These are phyloP conservation scores for Xyliphius kryptos DNA, from an alignment of 2,113 vertebrate species.

Conservation along the genomic window DNA sequence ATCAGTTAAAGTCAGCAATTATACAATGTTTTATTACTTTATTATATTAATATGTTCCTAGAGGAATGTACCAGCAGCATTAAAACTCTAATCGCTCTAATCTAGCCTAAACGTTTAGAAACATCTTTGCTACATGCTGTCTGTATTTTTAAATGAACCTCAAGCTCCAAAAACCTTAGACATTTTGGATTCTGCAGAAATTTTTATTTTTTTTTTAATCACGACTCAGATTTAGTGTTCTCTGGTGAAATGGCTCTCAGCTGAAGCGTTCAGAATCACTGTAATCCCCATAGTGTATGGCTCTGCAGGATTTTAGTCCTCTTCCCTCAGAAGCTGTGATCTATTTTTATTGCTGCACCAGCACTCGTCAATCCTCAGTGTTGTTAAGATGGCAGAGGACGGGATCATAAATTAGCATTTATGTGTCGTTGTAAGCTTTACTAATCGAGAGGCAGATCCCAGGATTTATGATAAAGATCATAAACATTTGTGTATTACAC, in stretches of 20 bases:
- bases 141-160: not conserved
- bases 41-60: not conserved
- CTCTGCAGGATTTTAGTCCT: constrained; percentile 14
- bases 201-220: not conserved
- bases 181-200: not conserved
- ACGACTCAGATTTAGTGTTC: constrained; percentile 3
- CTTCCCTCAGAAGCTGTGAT: not conserved
- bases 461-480: constrained; percentile 5
- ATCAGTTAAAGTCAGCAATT: no score
- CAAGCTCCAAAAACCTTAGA: not conserved
- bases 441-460: not conserved
- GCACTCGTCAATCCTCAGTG: not conserved
- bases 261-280: constrained; percentile 12
- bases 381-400: not conserved
- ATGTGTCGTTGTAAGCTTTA: not conserved
- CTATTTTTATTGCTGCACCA: not conserved
- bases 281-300: constrained; percentile 10
- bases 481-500: not conserved
- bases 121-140: not conserved
- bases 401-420: not conserved
- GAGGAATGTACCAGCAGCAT: not conserved
- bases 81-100: constrained; percentile 8
- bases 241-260: constrained; percentile 13
- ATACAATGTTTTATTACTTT: no score
- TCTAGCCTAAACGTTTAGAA: not conserved